Conservation (phyloP, 2,113 vertebrate genomes). For the Marmota flaviventris region DNA sequence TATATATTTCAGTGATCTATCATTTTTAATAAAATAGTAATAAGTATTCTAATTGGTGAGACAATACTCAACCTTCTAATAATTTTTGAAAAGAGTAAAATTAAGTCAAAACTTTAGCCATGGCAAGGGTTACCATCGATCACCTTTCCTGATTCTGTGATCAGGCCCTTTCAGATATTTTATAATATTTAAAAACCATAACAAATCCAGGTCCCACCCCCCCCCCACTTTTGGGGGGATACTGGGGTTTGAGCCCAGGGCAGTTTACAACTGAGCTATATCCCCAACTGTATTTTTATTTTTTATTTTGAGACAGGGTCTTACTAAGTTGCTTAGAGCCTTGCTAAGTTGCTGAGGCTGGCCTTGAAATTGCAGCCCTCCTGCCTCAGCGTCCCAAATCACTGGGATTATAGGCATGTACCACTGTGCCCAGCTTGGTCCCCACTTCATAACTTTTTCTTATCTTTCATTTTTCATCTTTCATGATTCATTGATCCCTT, state of each 20-base stretch:
- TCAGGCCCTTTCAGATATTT: background rate
- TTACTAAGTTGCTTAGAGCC: too few relatives aligned
- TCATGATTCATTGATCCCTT: background rate
- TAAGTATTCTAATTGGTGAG: background rate
- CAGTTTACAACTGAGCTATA: too few relatives aligned
- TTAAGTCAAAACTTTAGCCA: background rate
- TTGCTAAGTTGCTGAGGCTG: too few relatives aligned
- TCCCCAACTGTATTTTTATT: too few relatives aligned
- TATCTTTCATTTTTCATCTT: background rate
- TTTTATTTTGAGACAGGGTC: too few relatives aligned
- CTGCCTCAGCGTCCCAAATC: too few relatives aligned
- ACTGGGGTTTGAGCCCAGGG: too few relatives aligned
- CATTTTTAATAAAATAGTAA: conserved; percentile 9
- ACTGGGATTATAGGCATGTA: too few relatives aligned
- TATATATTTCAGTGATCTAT: background rate
- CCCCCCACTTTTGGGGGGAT: too few relatives aligned
- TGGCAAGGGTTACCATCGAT: background rate
- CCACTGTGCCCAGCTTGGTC: too few relatives aligned
- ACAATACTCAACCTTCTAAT: background rate
- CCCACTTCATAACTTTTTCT: background rate
- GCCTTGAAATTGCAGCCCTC: too few relatives aligned
- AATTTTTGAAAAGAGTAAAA: background rate
- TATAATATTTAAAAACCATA: background rate
- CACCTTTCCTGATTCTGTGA: background rate
- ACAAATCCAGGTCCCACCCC: background rate